A percentile compares a stretch with the other conserved stretches of the same genome.
Evolutionary conservation across 2,113 vertebrate genomes (phyloP).

Genomic region (Vimba vimba): DNA sequence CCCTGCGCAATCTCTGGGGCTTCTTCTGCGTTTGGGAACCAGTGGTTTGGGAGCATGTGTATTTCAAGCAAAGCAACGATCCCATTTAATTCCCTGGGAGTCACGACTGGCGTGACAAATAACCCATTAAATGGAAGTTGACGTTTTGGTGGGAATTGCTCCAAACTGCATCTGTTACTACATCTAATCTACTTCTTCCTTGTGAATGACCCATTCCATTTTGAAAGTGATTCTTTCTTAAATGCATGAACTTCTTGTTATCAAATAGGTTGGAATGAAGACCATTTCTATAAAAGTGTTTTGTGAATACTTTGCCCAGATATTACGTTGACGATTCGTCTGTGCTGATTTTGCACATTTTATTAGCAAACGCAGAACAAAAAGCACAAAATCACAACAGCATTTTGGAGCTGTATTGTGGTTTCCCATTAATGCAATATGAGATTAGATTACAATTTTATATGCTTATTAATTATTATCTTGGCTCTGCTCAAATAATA

Average conservation of each 20-base stretch:
- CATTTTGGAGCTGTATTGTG: background rate
- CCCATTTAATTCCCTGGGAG: slow-evolving; percentile 68
- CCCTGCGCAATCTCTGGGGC: slow-evolving; percentile 87
- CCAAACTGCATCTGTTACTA: slow-evolving; percentile 14
- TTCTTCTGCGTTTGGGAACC: slow-evolving; percentile 88
- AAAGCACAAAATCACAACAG: slow-evolving; percentile 28
- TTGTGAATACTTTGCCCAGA: slow-evolving; percentile 19
- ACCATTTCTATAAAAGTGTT: slow-evolving; percentile 20
- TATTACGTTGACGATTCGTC: background rate
- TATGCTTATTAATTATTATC: background rate
- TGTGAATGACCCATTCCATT: background rate
- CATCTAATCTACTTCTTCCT: background rate
- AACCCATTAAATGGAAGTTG: slow-evolving; percentile 9
- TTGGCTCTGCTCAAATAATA: background rate
- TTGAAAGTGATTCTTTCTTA: slow-evolving; percentile 37
- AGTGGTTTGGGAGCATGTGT: slow-evolving; percentile 88
- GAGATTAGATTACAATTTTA: background rate
- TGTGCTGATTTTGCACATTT: slow-evolving; percentile 46
- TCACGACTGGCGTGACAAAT: background rate
- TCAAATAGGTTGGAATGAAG: slow-evolving; percentile 5
- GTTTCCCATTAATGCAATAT: slow-evolving; percentile 18
- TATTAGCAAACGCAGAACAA: slow-evolving; percentile 11
- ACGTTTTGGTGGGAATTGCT: slow-evolving; percentile 5
- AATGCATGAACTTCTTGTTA: slow-evolving; percentile 42
- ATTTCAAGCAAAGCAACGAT: slow-evolving; percentile 78